These are phyloP conservation scores for Drosophila nr. perissopoda DNA, from an alignment of 2,888 invertebrate species.

Conservation along the genomic window DNA sequence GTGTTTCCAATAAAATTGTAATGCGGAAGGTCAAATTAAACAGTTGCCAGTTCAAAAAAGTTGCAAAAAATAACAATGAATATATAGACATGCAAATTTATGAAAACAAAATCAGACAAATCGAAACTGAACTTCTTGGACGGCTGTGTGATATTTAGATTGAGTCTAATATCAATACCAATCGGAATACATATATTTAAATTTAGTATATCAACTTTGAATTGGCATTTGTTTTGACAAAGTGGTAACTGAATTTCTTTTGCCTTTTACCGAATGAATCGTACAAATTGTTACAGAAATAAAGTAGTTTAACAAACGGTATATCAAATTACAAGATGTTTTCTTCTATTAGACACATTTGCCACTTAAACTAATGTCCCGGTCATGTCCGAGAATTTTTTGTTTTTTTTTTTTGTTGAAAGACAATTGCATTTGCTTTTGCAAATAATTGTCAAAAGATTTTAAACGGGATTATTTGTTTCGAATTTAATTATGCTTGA, in stretches of 20 bases:
- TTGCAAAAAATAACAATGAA: not conserved
- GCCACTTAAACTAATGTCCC: slow-evolving; percentile 11
- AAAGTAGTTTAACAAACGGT: not conserved
- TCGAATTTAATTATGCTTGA: slow-evolving; percentile 25
- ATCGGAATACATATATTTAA: not conserved
- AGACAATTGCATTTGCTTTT: not conserved
- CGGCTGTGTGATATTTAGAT: slow-evolving; percentile 59
- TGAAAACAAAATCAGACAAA: slow-evolving; percentile 5
- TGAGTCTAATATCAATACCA: slow-evolving; percentile 17
- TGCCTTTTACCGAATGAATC: not conserved
- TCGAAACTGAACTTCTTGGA: slow-evolving; percentile 39
- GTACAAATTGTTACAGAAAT: not conserved
- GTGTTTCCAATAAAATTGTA: slow-evolving; percentile 1
- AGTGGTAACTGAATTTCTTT: not conserved
- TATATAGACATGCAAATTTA: slow-evolving; percentile 31
- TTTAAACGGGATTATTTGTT: slow-evolving; percentile 62
- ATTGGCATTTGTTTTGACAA: slow-evolving; percentile 36
- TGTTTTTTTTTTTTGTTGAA: not conserved
- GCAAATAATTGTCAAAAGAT: slow-evolving; percentile 56
- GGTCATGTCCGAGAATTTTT: slow-evolving; percentile 3
- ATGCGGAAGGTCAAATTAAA: not conserved
- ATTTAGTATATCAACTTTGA: slow-evolving; percentile 35
- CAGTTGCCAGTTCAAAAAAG: slow-evolving; percentile 50
- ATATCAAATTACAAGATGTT: not conserved
- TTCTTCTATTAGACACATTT: not conserved